Base-by-base conservation (phyloP, 1,140 invertebrate genomes). In the Hycleus cichorii region DNA sequence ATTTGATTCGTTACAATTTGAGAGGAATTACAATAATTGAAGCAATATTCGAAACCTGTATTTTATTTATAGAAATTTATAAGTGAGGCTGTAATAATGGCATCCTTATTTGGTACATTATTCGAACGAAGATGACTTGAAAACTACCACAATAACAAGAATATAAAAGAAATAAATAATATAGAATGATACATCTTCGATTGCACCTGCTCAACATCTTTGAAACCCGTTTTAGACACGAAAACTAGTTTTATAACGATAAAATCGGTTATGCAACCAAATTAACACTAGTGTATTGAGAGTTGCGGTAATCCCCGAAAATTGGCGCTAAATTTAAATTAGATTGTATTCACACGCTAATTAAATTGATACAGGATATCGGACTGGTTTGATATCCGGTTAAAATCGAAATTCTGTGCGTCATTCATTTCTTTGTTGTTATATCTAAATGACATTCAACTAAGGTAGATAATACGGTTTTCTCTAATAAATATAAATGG, bases 131-230 rank as follows among this genome's bases (percentile, higher is more conserved):
- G 51, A 53, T 45, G 24, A 52, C 18, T 25, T 40, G 49, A 52
- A 12, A 32, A 25, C 46, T 27, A 32, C 32, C 32, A 32, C 32
- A 32, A 32, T 7, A 32, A 32, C 18, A 18, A 18, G 18, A 32
- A 32, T 32, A 32, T 4, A 32, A 32, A 53, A 53, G 24, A 53
- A 53, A 42, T 53, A 53, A 45, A 53, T 53, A 53, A 53, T 53
- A 27, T 46, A 53, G 45, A 53, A 53, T 52, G 49, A 52, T 53
- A 42, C 51, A 45, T 53, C 51, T 44, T 46, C 45, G 32, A 53
- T 53, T 53, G 51, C 51, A 53, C 51, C 51, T 53, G 51, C 51
- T 45, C 51, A 42, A 53, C n/a, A 44, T 46, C 51, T 46, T 53
- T 45, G 8, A 46, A 53, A 53, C 51, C 12, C 32, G 51, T 53